These are phyloP conservation scores for Arizona elegans DNA, from an alignment of 2,113 vertebrate species.

Conservation along the genomic window DNA sequence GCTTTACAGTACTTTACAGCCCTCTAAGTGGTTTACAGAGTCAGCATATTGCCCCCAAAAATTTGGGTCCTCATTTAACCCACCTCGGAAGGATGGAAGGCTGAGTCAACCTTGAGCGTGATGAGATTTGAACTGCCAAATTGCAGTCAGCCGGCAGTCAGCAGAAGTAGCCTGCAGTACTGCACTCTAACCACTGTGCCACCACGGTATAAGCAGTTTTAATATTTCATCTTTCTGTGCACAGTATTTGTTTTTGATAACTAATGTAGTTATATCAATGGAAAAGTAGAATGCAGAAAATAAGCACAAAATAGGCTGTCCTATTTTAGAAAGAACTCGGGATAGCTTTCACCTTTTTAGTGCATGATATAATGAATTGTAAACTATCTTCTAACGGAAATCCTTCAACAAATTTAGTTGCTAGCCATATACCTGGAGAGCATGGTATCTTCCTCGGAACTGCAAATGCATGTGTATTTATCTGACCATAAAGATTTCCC, in stretches of 20 bases:
- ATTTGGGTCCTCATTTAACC: too few relatives aligned
- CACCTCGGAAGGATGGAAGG: too few relatives aligned
- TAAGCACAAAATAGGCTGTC: neutral
- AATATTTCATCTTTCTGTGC: neutral
- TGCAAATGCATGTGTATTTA: neutral
- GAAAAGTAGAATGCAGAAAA: neutral
- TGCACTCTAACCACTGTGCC: too few relatives aligned
- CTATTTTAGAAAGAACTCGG: neutral
- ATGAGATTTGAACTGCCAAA: too few relatives aligned
- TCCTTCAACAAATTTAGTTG: neutral
- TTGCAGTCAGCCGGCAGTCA: too few relatives aligned
- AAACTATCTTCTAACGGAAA: neutral
- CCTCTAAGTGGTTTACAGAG: too few relatives aligned
- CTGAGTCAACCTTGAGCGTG: too few relatives aligned
- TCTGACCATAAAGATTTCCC: neutral
- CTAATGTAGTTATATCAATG: neutral
- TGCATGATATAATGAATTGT: neutral
- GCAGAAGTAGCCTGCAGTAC: too few relatives aligned
- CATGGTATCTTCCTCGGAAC: neutral
- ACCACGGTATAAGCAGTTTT: neutral
- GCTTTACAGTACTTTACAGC: too few relatives aligned
- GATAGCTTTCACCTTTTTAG: neutral
- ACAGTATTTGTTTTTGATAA: neutral
- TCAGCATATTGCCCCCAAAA: too few relatives aligned
- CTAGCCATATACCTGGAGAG: neutral